Conservation (phyloP, 2,797 vertebrate genomes). For the Apodemus agrarius region DNA sequence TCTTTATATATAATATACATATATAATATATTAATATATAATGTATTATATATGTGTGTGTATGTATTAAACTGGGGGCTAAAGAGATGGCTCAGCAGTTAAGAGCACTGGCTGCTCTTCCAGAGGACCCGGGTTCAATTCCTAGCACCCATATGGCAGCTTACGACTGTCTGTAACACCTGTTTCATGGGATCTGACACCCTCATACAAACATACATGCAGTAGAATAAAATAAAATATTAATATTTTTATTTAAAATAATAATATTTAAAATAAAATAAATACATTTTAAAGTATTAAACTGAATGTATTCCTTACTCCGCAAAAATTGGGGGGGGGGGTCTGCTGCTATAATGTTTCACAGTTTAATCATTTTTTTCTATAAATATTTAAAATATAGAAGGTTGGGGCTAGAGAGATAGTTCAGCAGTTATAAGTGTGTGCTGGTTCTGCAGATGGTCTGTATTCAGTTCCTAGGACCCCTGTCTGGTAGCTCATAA, state of each 20-base stretch:
- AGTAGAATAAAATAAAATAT: no score
- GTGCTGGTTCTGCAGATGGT: not conserved
- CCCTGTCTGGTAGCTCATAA: not conserved
- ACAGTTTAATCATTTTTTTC: constrained; percentile 45
- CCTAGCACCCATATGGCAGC: not conserved
- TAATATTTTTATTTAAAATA: no score
- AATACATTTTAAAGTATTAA: not conserved
- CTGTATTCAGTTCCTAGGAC: not conserved
- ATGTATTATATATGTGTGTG: no score
- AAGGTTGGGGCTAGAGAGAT: not conserved
- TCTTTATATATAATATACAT: not conserved
- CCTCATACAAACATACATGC: not conserved
- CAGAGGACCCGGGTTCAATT: not conserved
- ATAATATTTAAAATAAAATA: not conserved
- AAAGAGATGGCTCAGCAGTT: not conserved
- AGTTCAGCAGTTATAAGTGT: not conserved
- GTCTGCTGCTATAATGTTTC: not conserved
- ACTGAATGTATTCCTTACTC: constrained; percentile 39
- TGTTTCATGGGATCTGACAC: not conserved
- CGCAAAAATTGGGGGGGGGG: not conserved
- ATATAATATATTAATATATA: not conserved
- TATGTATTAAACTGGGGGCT: not conserved
- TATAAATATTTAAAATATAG: constrained; percentile 38
- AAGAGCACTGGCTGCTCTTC: not conserved
- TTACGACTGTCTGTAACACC: not conserved